Percentiles rank a stretch among this genome's conserved stretches.
These are phyloP conservation scores for Ephestia elutella DNA, from an alignment of 1,140 invertebrate species.

Conservation along the genomic window DNA sequence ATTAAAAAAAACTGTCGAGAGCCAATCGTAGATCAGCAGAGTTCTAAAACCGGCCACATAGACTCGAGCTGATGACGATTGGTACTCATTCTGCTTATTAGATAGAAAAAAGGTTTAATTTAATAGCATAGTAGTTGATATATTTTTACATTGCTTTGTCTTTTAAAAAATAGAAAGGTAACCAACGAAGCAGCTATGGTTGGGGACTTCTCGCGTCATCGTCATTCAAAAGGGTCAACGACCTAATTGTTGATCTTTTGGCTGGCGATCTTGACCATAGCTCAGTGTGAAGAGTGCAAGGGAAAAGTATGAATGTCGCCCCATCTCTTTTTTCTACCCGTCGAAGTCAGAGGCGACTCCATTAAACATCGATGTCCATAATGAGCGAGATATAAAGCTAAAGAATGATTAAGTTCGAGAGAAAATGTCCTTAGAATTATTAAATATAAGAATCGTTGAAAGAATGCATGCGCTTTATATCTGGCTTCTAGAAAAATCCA, in stretches of 20 bases:
- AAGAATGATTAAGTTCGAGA: conserved; percentile 30
- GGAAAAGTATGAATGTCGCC: conserved; percentile 35
- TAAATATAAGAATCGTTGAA: conserved; percentile 50
- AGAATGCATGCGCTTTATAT: conserved; percentile 72
- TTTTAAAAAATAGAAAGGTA: background rate
- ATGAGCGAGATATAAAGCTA: conserved; percentile 68
- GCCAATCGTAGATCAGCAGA: conserved; percentile 28
- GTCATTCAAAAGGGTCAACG: conserved; percentile 6
- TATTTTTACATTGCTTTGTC: conserved; percentile 38
- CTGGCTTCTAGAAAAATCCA: conserved; percentile 68
- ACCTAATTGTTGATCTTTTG: conserved; percentile 11
- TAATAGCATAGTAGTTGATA: conserved; percentile 29
- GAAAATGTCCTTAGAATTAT: conserved; percentile 47
- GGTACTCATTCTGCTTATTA: conserved; percentile 12
- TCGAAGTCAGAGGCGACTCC: conserved; percentile 69
- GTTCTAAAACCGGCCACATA: conserved; percentile 61
- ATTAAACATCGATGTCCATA: conserved; percentile 47
- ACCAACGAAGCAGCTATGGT: conserved; percentile 8
- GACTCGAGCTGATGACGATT: conserved; percentile 26
- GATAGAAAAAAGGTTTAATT: conserved; percentile 20
- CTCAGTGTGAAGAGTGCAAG: conserved; percentile 27
- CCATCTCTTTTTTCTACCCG: conserved; percentile 31
- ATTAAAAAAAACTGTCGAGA: conserved; percentile 13
- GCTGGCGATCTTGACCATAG: conserved; percentile 20
- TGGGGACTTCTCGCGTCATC: conserved; percentile 48